Base-by-base conservation (phyloP, 2,888 invertebrate genomes). In the Tineola bisselliella region DNA sequence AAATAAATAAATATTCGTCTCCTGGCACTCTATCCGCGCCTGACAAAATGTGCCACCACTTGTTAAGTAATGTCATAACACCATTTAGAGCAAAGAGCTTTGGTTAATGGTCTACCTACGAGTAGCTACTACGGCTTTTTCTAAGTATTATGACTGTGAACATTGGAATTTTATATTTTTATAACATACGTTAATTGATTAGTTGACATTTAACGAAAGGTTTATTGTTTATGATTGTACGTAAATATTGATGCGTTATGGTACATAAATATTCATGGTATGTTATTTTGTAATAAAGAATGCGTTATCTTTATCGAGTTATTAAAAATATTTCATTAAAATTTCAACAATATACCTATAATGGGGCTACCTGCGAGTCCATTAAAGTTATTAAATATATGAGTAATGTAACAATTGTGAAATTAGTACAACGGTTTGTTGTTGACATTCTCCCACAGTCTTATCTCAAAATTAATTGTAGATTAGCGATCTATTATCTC, bases 1-100 rank as follows among this genome's bases (percentile, higher is more conserved):
- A 84, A 82, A 84, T 84, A 86, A 84, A 84, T 84, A 86, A 83
- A 86, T 84, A 83, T 79, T 76, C 75, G 72, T 75, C 76, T 74
- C 73, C 70, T 70, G 65, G 66, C 69, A 68, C 73, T 76, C 73
- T 74, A 77, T 78, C 74, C 75, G 74, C 70, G 71, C 70, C 67
- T 79, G 83, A 81, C 82, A 82, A 74, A 79, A 77, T 77, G 74
- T 82, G 81, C 79, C 81, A 78, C 75, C 75, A 71, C 76, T 73
- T 76, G 76, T 73, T 77, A 71, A 71, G 70, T 65, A 69, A 73
- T 84, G 84, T 86, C 86, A 87, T 82, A 87, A 84, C 84, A 84
- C 44, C 25, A 59, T 56, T n/a, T 33, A n/a, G 19, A 56, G 56
- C 56, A 17, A 17, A 13, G 6, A 48, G 48, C 48, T 48, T 48